Base-by-base conservation (phyloP, 2,888 invertebrate genomes). In the Psococerastis gibbosa region DNA sequence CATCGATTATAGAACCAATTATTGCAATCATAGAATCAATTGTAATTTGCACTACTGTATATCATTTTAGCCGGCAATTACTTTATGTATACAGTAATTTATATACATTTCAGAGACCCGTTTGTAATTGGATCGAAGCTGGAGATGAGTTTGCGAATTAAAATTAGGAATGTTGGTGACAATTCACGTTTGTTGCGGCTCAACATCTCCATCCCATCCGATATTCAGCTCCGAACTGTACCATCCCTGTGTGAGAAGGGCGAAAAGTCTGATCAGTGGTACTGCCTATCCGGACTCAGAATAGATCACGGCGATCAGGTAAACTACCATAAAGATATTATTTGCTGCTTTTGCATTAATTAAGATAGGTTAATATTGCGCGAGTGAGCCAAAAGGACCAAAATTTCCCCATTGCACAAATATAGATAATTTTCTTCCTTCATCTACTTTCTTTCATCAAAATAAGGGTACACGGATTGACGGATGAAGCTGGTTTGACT, bases 121-220 rank as follows among this genome's bases (percentile, higher is more conserved):
- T 54, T 57, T 33, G 47, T 58, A 2, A 53, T 60, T 33, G 62
- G 62, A 1, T 50, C 55, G 1, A 42, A 48, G 3, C 44, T 50
- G 2, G 49, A 50, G 11, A 34, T 60, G 3, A 46, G 48, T 9
- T 45, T 63, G 43, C 52, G 51, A 15, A 51, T 61, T 11, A 46
- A 43, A 2, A 47, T 63, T 2, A 44, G 42, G n/a, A 63, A 63
- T 49, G 35, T 46, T 1, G 57, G 56, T 1, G 63, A 63, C 45
- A 55, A 60, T 3, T 62, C 62, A 4, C 60, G 56, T 43, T 48
- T 57, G 31, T 50, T 57, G 5, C 48, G 50, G 35, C 45, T 60
- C 2, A 47, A 50, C 3, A 35, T 61, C 11, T 47, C 43, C 4
- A 43, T 55, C 16, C 54, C 55, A 1, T 20, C 42, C 4, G 43